These are phyloP conservation scores for Larimichthys crocea DNA, from an alignment of 2,113 vertebrate genomes.

Conservation along the genomic window DNA sequence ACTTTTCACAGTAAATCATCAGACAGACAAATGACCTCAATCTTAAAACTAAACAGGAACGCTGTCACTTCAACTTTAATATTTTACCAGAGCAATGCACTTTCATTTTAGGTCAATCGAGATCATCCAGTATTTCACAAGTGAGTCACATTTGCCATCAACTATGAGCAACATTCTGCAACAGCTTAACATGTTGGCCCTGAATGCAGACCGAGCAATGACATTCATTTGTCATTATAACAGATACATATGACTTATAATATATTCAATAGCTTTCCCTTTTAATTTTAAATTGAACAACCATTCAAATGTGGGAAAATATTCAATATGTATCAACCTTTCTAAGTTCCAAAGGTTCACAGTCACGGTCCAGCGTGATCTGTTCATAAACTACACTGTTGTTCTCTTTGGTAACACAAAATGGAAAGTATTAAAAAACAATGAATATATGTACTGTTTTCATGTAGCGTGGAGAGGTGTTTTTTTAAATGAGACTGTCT, in stretches of 20 bases:
- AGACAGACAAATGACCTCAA: constrained; percentile 59
- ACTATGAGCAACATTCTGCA: neutral
- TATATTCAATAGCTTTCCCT: neutral
- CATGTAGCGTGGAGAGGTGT: too few relatives aligned
- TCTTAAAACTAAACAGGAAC: constrained; percentile 34
- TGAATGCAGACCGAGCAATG: neutral
- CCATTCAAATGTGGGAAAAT: neutral
- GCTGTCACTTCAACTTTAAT: constrained; percentile 45
- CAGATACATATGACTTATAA: neutral
- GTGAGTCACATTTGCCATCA: constrained; percentile 16
- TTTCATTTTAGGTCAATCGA: constrained; percentile 59
- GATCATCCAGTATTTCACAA: constrained; percentile 9
- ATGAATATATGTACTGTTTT: too few relatives aligned
- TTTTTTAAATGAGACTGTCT: neutral
- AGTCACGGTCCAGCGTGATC: too few relatives aligned
- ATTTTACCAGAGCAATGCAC: constrained; percentile 30
- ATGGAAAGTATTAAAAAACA: neutral
- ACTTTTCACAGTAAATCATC: constrained; percentile 34
- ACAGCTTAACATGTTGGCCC: neutral
- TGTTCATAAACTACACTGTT: neutral
- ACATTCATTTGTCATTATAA: neutral
- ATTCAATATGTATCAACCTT: neutral
- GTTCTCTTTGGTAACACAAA: neutral
- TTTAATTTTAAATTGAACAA: neutral
- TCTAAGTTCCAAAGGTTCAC: neutral